Evolutionary conservation across 2,888 invertebrate species (phyloP).

Genomic region (Linnaemya tessellans): DNA sequence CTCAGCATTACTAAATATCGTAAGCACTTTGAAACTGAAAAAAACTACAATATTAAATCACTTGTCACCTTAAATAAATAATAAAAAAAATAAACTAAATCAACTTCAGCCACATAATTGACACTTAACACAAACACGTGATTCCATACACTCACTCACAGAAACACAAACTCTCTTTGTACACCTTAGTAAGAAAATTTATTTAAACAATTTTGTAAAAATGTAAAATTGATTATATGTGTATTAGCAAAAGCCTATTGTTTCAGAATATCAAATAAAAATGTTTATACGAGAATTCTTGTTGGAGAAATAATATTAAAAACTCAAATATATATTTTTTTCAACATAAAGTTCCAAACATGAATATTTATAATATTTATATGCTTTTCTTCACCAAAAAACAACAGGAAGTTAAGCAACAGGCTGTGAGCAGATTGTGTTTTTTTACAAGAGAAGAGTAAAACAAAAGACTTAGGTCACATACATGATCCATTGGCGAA

Average conservation of each 20-base stretch:
- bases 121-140: slow-evolving; percentile 44
- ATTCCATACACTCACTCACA: slow-evolving; percentile 31
- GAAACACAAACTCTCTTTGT: slow-evolving; percentile 13
- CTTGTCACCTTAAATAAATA: slow-evolving; percentile 47
- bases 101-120: slow-evolving; percentile 41
- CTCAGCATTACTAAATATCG: slow-evolving; percentile 68
- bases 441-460: not conserved
- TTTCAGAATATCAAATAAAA: too few relatives aligned
- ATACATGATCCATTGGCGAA: slow-evolving; percentile 4
- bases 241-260: not conserved
- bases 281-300: too few relatives aligned
- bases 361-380: too few relatives aligned
- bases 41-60: slow-evolving; percentile 53
- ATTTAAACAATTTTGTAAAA: not conserved
- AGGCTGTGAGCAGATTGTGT: not conserved
- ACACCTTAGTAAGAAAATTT: slow-evolving; percentile 11
- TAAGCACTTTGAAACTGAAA: slow-evolving; percentile 62
- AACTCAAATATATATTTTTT: too few relatives aligned
- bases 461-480: slow-evolving; percentile 42
- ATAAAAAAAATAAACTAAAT: slow-evolving; percentile 18
- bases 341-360: too few relatives aligned
- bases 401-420: not conserved
- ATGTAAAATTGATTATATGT: not conserved
- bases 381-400: too few relatives aligned
- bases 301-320: too few relatives aligned